Base-by-base conservation (phyloP, 1,140 invertebrate genomes). In the Apis laboriosa region DNA sequence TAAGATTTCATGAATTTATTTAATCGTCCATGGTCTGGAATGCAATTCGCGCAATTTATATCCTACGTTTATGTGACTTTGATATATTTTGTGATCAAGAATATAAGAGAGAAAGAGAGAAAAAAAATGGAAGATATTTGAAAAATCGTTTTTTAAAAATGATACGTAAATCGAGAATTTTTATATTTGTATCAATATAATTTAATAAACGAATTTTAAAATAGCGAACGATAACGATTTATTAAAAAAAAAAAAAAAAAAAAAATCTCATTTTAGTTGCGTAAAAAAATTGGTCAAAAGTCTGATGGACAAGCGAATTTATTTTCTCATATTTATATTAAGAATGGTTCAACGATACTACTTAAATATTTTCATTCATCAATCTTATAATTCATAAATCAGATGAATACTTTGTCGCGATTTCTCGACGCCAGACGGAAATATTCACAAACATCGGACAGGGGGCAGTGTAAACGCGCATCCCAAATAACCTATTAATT, bases 401-500 rank as follows among this genome's bases (percentile, higher is more conserved):
- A 34, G 1, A 21, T 12, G 34, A 43, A 43, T 34, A n/a, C 2
- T 60, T 34, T n/a, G 70, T 17, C 21, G 71, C 24, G 11, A 15
- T 56, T 72, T 43, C 34, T 34, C 1, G 8, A 2, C 4, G n/a
- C 19, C 63, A 60, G 43, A 21, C 21, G 58, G 53, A 60, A 77
- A 82, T 77, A 82, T 77, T 75, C 17, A 43, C 4, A 58, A 4
- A 53, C 21, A 49, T 66, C 9, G 60, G 75, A 74, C 34, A 34
- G 34, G 34, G 5, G 34, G 34, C 5, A 7, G 5, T 43, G 66
- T 43, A 75, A 66, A 43, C 70, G 24, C n/a, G 60, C 34, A 74
- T 24, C 60, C 60, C 24, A 66, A 55, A 34, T 67, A 53, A 68
- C 84, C 84, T 86, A 84, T 78, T 77, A 70, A 84, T 79, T 86